Conservation (phyloP, 64 coral and sea anemone species). For the Orbicella faveolata region DNA sequence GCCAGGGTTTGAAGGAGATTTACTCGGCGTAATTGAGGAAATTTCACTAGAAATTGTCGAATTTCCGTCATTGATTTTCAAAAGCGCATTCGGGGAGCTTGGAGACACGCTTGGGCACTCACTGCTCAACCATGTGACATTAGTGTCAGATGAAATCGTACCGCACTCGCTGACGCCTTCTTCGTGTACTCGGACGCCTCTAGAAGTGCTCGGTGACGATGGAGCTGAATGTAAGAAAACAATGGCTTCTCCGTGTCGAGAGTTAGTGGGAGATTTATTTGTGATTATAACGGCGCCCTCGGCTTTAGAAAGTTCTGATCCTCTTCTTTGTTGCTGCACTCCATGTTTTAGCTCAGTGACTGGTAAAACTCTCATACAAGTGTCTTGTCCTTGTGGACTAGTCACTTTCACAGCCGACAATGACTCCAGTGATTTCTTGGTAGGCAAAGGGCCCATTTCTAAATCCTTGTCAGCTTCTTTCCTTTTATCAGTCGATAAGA, state of each 20-base stretch:
- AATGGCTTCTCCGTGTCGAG: slow-evolving; percentile 56
- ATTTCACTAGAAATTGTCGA: slow-evolving; percentile 83
- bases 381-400: not conserved
- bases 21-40: slow-evolving; percentile 77
- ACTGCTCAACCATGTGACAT: slow-evolving; percentile 85
- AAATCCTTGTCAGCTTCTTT: not conserved
- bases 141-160: slow-evolving; percentile 86
- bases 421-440: slow-evolving; percentile 34
- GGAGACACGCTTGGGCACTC: slow-evolving; percentile 64
- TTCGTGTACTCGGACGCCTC: slow-evolving; percentile 40
- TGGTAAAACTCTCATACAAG: not conserved
- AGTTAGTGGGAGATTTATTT: slow-evolving; percentile 65
- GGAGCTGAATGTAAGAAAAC: slow-evolving; percentile 71
- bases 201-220: slow-evolving; percentile 60
- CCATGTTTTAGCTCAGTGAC: slow-evolving; percentile 9
- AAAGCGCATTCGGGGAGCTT: slow-evolving; percentile 45
- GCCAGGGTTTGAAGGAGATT: slow-evolving; percentile 55
- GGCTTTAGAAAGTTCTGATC: slow-evolving; percentile 65
- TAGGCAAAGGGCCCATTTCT: slow-evolving; percentile 30
- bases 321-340: not conserved
- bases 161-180: slow-evolving; percentile 83
- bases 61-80: slow-evolving; percentile 73
- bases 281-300: slow-evolving; percentile 80
- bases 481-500: not conserved
- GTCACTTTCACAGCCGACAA: not conserved